Evolutionary conservation across 2,888 invertebrate genomes (phyloP), one percentile per base, ranked within the genome.

Genomic region (Eugnorisma glareosa): DNA sequence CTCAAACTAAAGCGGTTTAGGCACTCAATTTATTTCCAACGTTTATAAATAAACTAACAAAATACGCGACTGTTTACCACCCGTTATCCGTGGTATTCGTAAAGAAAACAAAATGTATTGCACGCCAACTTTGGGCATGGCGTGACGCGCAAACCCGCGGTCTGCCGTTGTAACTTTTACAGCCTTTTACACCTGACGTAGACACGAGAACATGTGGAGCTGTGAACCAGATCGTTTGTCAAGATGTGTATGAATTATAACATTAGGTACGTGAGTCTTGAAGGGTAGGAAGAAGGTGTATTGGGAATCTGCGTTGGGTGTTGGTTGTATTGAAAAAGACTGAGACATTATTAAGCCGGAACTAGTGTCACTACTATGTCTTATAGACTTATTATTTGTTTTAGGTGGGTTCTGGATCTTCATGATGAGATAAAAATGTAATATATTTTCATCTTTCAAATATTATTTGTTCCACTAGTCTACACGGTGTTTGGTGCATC

Each of bases 81-180:
- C 87, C 84, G 85, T 89, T 90, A 89, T 90, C 82, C 83, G 75
- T 73, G 77, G 85, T 88, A 86, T 89, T 89, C 78, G 84, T 86
- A 90, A 91, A 89, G 84, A 90, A 91, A 92, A 86, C 87, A 90
- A 90, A 90, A 90, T 76, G 78, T 89, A 89, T 87, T 87, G 89
- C 91, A 86, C 87, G 84, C 87, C 70, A 89, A 86, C 87, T 89
- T 91, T 79, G 79, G 85, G 78, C 85, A 88, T 91, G 70, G 90
- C 92, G 90, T 91, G 92, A 90, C 88, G 88, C 48, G 82, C 85
- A 85, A 84, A 86, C 87, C 89, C 88, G 88, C 82, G 89, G 89
- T 88, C 85, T 85, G 81, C 69, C 77, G 84, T 84, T 91, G 82
- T 88, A 91, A 89, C 89, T 90, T 90, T 89, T 88, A 82, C 87